Percentiles rank a stretch among this genome's conserved stretches.
These are phyloP conservation scores for Vollenhovia emeryi DNA, from an alignment of 1,140 invertebrate species.

Conservation along the genomic window DNA sequence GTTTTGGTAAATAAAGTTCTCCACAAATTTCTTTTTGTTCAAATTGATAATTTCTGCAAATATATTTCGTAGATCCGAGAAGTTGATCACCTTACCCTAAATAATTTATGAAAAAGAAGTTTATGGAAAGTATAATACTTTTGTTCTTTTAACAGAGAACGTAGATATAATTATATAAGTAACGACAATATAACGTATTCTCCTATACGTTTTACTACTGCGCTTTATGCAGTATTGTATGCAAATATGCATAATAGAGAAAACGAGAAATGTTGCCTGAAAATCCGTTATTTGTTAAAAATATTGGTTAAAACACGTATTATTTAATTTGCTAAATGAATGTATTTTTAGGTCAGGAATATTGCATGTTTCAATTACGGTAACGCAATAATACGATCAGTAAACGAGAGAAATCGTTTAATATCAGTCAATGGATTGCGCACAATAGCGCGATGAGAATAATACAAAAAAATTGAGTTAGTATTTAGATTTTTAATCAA, in stretches of 20 bases:
- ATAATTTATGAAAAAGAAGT: not conserved
- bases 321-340: slow-evolving; percentile 20
- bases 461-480: not conserved
- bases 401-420: not conserved
- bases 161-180: not conserved
- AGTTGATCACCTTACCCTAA: no score
- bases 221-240: not conserved
- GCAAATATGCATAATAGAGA: not conserved
- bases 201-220: not conserved
- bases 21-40: not conserved
- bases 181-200: not conserved
- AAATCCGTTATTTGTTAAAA: not conserved
- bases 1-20: not conserved
- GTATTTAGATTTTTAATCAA: not conserved
- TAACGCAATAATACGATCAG: not conserved
- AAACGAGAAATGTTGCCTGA: not conserved
- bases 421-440: not conserved
- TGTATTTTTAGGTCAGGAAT: slow-evolving; percentile 5
- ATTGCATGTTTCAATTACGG: not conserved
- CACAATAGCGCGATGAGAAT: not conserved
- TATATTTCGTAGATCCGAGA: no score
- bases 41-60: not conserved
- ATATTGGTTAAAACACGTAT: not conserved
- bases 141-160: not conserved
- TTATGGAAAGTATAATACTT: not conserved